These are phyloP conservation scores for Trididemnum nubilum DNA, from an alignment of 23 tunicate species.

Conservation along the genomic window DNA sequence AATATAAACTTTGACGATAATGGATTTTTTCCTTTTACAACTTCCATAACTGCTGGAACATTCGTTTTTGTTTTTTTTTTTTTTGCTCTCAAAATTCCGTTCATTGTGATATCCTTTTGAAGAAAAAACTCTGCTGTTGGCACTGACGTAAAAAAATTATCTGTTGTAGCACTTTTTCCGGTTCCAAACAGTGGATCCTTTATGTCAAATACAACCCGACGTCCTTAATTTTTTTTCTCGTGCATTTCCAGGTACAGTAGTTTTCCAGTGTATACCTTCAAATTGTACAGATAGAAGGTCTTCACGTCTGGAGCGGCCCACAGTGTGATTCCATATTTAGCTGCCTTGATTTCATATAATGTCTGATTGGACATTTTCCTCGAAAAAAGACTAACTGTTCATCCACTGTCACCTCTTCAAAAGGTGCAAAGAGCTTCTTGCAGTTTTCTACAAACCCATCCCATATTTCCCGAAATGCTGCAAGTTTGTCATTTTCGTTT, in stretches of 20 bases:
- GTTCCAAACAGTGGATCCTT: conserved; percentile 26
- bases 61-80: too few species aligned
- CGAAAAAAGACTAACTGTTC: conserved; percentile 1
- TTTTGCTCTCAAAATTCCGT: conserved; percentile 1
- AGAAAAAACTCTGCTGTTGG: too few species aligned
- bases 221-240: background rate
- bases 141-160: conserved; percentile 22
- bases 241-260: conserved; percentile 18
- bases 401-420: conserved; percentile 22
- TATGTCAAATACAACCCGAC: background rate
- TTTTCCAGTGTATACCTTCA: conserved; percentile 22
- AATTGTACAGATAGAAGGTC: too few species aligned
- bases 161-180: conserved; percentile 9
- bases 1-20: conserved; percentile 12
- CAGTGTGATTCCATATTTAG: conserved; percentile 16
- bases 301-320: too few species aligned
- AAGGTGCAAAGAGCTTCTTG: conserved; percentile 12
- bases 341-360: conserved; percentile 1
- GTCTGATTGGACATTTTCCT: conserved; percentile 8
- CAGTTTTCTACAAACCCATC: conserved; percentile 16
- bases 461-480: conserved; percentile 25
- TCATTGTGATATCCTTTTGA: conserved; percentile 23
- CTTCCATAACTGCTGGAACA: conserved; percentile 19
- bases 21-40: background rate
- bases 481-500: conserved; percentile 23